Conservation (phyloP, 1,140 invertebrate genomes). For the Scaptomyza montana region DNA sequence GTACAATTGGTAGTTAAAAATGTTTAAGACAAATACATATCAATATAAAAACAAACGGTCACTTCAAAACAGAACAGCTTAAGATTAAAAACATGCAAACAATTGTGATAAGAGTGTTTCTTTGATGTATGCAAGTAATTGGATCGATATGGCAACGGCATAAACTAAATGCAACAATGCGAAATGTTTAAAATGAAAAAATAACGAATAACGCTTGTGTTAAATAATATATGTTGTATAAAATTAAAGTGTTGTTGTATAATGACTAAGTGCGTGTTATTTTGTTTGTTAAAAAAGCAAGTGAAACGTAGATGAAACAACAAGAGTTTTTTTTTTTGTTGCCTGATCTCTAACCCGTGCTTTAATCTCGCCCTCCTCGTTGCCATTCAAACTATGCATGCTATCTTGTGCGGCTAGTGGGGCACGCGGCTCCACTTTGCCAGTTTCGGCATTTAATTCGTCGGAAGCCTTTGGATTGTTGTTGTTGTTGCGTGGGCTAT, state of each 20-base stretch:
- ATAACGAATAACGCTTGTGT: conserved; percentile 28
- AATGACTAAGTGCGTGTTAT: conserved; percentile 18
- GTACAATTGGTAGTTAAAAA: conserved; percentile 21
- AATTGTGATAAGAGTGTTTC: conserved; percentile 2
- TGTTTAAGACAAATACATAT: conserved; percentile 1
- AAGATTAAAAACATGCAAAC: conserved; percentile 28
- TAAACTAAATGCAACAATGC: conserved; percentile 3
- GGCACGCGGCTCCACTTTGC: conserved; percentile 43
- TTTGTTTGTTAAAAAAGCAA: conserved; percentile 53
- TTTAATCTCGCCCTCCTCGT: conserved; percentile 55
- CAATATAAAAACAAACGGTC: conserved; percentile 47
- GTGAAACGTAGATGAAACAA: conserved; percentile 69
- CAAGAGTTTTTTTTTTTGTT: conserved; percentile 33
- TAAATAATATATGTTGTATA: conserved; percentile 17
- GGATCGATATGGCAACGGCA: conserved; percentile 17
- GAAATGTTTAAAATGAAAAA: conserved; percentile 5
- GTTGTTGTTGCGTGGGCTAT: conserved; percentile 48
- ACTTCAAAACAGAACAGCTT: conserved; percentile 54
- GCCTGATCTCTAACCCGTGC: conserved; percentile 68
- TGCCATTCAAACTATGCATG: conserved; percentile 61
- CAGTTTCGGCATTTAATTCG: conserved; percentile 40
- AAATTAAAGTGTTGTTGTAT: conserved; percentile 5
- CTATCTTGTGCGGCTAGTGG: conserved; percentile 68
- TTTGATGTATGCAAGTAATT: background rate
- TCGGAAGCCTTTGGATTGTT: conserved; percentile 44